A percentile compares a stretch with the other conserved stretches of the same genome.
Evolutionary conservation across 2,797 vertebrate species (phyloP).

Genomic region (Syndactyla subalaris): DNA sequence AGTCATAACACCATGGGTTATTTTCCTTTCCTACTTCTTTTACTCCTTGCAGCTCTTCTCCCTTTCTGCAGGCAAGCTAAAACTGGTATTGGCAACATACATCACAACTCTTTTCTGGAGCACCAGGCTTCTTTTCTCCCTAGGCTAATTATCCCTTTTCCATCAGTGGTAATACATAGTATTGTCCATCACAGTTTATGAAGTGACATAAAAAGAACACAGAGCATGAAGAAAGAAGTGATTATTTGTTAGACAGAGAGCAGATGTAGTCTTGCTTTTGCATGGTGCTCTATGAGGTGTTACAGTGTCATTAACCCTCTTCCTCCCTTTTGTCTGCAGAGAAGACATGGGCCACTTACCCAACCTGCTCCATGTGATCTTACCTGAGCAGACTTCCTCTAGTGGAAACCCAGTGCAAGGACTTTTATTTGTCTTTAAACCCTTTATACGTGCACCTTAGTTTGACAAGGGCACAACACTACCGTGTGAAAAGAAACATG

Average conservation of each 20-base stretch:
- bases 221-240: background rate
- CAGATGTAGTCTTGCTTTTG: background rate
- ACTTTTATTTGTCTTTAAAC: background rate
- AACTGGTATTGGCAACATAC: background rate
- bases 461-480: background rate
- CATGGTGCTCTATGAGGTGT: background rate
- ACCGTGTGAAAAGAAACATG: background rate
- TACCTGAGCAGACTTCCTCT: background rate
- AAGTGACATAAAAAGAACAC: background rate
- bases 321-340: background rate
- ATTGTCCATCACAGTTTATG: background rate
- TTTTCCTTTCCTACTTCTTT: background rate
- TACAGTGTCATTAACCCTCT: background rate
- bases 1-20: fast-evolving
- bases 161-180: background rate
- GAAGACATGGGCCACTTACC: background rate
- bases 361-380: background rate
- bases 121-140: background rate
- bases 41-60: background rate
- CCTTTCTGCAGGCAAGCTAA: background rate
- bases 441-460: background rate
- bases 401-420: background rate
- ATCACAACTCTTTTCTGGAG: background rate
- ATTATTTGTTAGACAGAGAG: background rate
- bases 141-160: background rate